These are phyloP conservation scores for Epizoanthus scotinus DNA, from an alignment of 92 coral and sea anemone genomes.

Conservation along the genomic window DNA sequence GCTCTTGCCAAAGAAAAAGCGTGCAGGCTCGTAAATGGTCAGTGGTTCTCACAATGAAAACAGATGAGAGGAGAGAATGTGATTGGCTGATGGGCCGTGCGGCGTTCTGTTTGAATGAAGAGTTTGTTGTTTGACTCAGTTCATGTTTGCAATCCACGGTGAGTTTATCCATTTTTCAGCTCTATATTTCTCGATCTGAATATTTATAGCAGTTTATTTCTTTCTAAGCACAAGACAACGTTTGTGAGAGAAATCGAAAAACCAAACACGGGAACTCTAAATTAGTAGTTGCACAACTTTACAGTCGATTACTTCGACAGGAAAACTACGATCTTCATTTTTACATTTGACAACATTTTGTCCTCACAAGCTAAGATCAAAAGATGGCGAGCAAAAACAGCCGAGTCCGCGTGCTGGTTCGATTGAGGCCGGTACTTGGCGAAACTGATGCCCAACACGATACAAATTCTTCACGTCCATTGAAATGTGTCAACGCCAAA, in stretches of 20 bases:
- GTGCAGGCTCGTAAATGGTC: too few relatives aligned
- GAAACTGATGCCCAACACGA: background rate
- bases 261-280: too few relatives aligned
- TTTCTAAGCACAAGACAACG: too few relatives aligned
- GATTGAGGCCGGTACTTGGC: background rate
- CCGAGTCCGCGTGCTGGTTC: background rate
- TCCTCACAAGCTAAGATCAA: background rate
- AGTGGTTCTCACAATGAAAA: background rate
- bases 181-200: background rate
- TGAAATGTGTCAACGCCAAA: background rate
- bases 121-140: background rate
- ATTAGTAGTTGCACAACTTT: too few relatives aligned
- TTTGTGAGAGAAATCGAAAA: too few relatives aligned
- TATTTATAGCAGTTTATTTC: too few relatives aligned
- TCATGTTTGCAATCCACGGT: background rate
- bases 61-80: background rate
- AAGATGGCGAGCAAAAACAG: background rate
- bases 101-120: slow-evolving; percentile 17
- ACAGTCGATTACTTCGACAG: background rate
- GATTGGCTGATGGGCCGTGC: background rate
- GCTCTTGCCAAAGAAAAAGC: too few relatives aligned
- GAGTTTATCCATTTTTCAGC: background rate
- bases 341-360: background rate
- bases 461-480: background rate
- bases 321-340: background rate